Evolutionary conservation across 2,113 vertebrate genomes (phyloP).

Genomic region (Mungos mungo): DNA sequence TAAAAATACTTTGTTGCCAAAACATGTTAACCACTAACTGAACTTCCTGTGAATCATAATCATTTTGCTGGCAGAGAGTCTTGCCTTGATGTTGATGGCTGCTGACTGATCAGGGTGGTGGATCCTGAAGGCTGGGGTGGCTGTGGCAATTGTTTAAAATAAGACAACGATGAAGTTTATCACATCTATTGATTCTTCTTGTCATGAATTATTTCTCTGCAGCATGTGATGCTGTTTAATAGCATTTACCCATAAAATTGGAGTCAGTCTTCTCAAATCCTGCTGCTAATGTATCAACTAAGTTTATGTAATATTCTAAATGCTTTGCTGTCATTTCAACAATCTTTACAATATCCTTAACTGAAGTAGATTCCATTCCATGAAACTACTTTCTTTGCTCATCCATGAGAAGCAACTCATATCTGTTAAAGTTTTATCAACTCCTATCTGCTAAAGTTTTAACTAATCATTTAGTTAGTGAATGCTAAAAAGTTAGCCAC

Average conservation of each 20-base stretch:
- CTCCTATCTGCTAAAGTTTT: not conserved
- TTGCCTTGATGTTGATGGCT: not conserved
- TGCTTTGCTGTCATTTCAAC: not conserved
- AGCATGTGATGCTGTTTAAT: not conserved
- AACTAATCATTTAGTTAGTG: too few relatives aligned
- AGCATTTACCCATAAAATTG: not conserved
- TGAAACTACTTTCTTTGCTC: not conserved
- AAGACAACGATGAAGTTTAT: not conserved
- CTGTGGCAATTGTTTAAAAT: not conserved
- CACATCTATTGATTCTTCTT: not conserved
- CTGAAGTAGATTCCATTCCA: not conserved
- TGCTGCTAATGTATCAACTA: not conserved
- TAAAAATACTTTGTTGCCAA: not conserved
- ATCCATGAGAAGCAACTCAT: not conserved
- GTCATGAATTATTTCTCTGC: not conserved
- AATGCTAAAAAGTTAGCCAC: too few relatives aligned
- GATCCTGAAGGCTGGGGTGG: not conserved
- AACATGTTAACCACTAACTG: not conserved
- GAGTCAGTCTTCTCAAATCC: not conserved
- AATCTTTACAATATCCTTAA: not conserved
- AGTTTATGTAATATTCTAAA: not conserved
- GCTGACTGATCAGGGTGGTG: not conserved
- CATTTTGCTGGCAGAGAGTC: not conserved
- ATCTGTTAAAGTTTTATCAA: not conserved
- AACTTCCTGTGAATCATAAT: not conserved